phyloP scores from a whole-genome alignment of 1,140 invertebrate genomes.

The Diorhabda sublineata region DNA sequence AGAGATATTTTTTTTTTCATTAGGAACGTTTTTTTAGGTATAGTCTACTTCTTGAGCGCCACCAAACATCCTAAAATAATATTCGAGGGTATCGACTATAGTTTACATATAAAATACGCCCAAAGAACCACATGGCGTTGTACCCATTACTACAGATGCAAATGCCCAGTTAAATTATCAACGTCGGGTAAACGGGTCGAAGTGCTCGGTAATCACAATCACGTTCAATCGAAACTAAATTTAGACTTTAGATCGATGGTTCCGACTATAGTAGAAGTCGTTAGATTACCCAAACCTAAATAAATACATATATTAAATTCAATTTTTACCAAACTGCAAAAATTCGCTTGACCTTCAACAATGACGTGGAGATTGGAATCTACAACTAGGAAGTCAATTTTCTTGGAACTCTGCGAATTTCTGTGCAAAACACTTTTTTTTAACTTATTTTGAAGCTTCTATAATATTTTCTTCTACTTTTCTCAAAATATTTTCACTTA shows the following conservation, averaged over 20 bases:
- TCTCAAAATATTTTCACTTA: no score
- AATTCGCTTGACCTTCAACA: no score
- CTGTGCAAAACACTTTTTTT: no score
- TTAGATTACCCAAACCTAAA: not conserved
- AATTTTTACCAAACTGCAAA: no score
- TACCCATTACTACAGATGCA: conserved; percentile 27
- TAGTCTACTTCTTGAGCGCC: conserved; percentile 27
- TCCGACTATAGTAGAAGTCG: conserved; percentile 1
- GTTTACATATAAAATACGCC: conserved; percentile 24
- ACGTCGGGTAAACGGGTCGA: conserved; percentile 24
- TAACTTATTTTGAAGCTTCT: no score
- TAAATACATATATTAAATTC: no score
- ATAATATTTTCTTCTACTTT: no score
- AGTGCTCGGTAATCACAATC: conserved; percentile 26
- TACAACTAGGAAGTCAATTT: no score
- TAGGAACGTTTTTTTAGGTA: conserved; percentile 17
- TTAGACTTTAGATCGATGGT: not conserved
- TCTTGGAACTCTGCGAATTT: no score
- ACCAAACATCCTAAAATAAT: conserved; percentile 35
- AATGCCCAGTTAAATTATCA: conserved; percentile 26
- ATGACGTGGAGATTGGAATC: no score
- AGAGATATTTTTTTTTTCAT: conserved; percentile 8
- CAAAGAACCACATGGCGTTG: conserved; percentile 31
- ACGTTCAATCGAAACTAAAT: conserved; percentile 5
- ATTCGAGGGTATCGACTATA: conserved; percentile 28